These are phyloP conservation scores for Polymixis flavicincta DNA, from an alignment of 2,888 invertebrate species.

Conservation along the genomic window DNA sequence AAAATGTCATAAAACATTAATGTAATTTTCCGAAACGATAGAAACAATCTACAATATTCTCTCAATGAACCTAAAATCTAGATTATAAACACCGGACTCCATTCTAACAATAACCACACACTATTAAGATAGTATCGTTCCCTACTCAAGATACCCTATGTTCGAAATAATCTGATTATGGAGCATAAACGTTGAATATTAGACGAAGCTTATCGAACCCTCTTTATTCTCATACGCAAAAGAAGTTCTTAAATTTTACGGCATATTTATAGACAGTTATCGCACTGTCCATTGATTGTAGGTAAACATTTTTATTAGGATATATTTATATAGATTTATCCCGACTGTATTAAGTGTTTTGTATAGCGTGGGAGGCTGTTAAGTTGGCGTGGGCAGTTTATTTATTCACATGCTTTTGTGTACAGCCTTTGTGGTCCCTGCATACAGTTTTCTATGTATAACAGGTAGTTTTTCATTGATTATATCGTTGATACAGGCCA, in stretches of 20 bases:
- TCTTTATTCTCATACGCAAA: conserved; percentile 56
- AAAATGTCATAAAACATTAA: not conserved
- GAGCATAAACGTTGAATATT: conserved; percentile 45
- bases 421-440: conserved; percentile 77
- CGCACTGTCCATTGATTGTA: conserved; percentile 72
- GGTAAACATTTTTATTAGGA: conserved; percentile 79
- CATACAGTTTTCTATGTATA: conserved; percentile 78
- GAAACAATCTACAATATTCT: not conserved
- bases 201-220: conserved; percentile 54
- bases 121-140: conserved; percentile 6
- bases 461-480: conserved; percentile 83
- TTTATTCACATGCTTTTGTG: conserved; percentile 83
- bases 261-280: conserved; percentile 73
- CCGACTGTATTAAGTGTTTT: conserved; percentile 82
- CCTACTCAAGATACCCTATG: conserved; percentile 29
- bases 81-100: conserved; percentile 13
- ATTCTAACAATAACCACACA: conserved; percentile 39
- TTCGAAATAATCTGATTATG: conserved; percentile 54
- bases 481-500: conserved; percentile 75
- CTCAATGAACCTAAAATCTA: conserved; percentile 7
- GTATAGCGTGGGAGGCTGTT: conserved; percentile 80
- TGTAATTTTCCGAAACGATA: not conserved
- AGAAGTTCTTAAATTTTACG: conserved; percentile 65
- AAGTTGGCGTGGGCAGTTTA: conserved; percentile 83
- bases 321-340: conserved; percentile 85